Evolutionary conservation across 2,888 invertebrate species (phyloP).

Genomic region (Gasteruption jaculator): DNA sequence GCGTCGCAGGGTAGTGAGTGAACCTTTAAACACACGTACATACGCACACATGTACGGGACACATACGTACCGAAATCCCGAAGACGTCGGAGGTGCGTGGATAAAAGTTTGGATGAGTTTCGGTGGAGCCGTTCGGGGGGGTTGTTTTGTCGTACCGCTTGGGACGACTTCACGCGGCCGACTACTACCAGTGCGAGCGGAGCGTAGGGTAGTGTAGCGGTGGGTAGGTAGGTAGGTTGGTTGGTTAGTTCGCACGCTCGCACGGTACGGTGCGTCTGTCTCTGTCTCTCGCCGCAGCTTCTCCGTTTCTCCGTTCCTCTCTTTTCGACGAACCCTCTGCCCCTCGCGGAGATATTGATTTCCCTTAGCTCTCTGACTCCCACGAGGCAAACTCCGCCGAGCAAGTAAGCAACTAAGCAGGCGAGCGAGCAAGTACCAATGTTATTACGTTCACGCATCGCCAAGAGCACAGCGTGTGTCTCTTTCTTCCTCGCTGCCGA

Average conservation of each 20-base stretch:
- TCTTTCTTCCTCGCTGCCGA: no score
- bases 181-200: no score
- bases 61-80: conserved; percentile 16
- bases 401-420: conserved; percentile 37
- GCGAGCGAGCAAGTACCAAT: conserved; percentile 17
- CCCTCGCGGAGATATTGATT: conserved; percentile 51
- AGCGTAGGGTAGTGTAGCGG: no score
- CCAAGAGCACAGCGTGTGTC: no score
- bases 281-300: conserved; percentile 16
- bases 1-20: no score
- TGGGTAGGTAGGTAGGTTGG: no score
- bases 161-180: no score
- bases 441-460: conserved; percentile 16
- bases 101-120: conserved; percentile 26
- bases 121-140: conserved; percentile 14
- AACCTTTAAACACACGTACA: no score
- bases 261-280: conserved; percentile 11
- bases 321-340: conserved; percentile 36
- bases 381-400: conserved; percentile 47
- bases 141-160: no score
- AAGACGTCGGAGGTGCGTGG: conserved; percentile 27
- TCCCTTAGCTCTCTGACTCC: conserved; percentile 51
- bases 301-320: conserved; percentile 18
- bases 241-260: no score
- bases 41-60: no score